phyloP scores from a whole-genome alignment of 23 tunicate genomes.

The Halocynthia aurantium region DNA sequence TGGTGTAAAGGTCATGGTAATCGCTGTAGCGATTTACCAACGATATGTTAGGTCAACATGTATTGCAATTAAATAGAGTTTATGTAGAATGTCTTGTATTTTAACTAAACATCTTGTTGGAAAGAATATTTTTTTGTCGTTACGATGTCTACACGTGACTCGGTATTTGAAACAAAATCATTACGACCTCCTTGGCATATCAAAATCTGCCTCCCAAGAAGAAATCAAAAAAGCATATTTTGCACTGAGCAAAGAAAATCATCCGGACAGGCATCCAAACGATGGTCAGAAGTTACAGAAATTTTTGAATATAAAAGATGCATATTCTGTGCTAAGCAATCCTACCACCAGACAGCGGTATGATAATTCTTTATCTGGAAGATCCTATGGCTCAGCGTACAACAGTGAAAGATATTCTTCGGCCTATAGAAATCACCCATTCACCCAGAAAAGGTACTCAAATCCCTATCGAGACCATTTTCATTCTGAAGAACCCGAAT shows the following conservation, averaged over 20 bases:
- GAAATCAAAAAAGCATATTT: slow-evolving; percentile 39
- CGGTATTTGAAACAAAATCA: neutral
- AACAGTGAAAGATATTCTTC: slow-evolving; percentile 23
- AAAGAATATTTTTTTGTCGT: too few relatives aligned
- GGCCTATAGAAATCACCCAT: slow-evolving; percentile 20
- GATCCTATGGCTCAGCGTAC: neutral
- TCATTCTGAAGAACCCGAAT: neutral
- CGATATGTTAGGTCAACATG: too few relatives aligned
- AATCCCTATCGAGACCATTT: neutral
- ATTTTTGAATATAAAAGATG: slow-evolving; percentile 24
- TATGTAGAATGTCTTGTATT: too few relatives aligned
- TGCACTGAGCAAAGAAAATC: slow-evolving; percentile 22
- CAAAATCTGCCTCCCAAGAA: slow-evolving; percentile 16
- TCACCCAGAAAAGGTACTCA: neutral
- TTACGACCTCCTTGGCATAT: slow-evolving; percentile 14
- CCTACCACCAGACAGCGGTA: slow-evolving; percentile 20
- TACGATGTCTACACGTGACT: too few relatives aligned
- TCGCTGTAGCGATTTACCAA: too few relatives aligned
- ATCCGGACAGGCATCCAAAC: slow-evolving; percentile 25
- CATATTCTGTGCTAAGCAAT: slow-evolving; percentile 17
- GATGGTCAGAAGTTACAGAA: slow-evolving; percentile 7
- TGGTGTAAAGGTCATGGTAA: too few relatives aligned
- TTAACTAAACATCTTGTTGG: too few relatives aligned
- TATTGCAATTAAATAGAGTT: too few relatives aligned
- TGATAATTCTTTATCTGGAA: neutral